Conservation (phyloP, 2,113 vertebrate species). For the Dasyurus viverrinus region DNA sequence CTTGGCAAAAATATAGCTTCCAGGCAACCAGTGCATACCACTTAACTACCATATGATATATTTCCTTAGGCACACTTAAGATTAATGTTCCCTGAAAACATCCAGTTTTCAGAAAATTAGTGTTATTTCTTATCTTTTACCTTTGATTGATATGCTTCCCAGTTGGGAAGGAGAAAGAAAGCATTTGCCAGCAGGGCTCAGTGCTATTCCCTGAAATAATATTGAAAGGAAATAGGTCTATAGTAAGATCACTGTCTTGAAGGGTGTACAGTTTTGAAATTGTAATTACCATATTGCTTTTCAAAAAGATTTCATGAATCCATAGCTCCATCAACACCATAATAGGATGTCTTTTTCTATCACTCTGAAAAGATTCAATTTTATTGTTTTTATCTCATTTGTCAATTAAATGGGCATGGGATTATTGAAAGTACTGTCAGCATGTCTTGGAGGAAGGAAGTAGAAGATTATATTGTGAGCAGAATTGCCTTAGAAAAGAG, state of each 20-base stretch:
- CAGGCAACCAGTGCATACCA: background rate
- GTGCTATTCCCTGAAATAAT: background rate
- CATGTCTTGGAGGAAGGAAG: background rate
- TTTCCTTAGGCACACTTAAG: background rate
- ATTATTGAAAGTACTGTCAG: background rate
- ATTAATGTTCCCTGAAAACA: conserved; percentile 1
- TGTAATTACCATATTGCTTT: background rate
- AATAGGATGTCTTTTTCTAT: background rate
- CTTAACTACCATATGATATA: background rate
- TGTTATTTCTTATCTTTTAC: background rate
- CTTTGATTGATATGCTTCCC: background rate
- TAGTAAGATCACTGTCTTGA: background rate
- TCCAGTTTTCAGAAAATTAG: background rate
- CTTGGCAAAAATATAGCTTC: background rate
- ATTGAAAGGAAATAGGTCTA: background rate
- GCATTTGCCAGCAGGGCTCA: background rate
- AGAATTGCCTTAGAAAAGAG: background rate
- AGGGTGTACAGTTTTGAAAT: background rate
- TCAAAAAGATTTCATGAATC: background rate
- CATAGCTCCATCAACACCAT: background rate
- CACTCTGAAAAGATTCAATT: background rate
- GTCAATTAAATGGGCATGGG: background rate
- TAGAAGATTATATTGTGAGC: background rate
- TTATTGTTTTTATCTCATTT: background rate
- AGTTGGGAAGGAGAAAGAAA: background rate